Conservation (phyloP, 2,888 invertebrate genomes). For the Polia nebulosa region DNA sequence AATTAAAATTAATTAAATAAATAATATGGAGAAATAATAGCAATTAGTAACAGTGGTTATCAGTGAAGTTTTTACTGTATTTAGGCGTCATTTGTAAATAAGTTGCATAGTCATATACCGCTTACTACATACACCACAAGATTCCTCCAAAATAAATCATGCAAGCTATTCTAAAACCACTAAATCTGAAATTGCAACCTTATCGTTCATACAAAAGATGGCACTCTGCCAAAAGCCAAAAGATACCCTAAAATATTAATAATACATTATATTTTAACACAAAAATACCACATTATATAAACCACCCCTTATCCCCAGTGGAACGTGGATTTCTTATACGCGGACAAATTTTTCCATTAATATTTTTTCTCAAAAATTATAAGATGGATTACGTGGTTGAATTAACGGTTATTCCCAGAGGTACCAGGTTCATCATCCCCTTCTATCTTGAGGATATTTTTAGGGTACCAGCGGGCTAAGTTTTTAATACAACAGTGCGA, state of each 20-base stretch:
- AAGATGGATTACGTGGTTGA: conserved; percentile 89
- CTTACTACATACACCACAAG: neutral
- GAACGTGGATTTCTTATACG: conserved; percentile 80
- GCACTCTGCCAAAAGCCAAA: conserved; percentile 45
- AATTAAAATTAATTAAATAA: neutral
- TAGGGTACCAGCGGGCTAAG: conserved; percentile 50
- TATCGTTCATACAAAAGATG: conserved; percentile 49
- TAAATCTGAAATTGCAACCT: conserved; percentile 49
- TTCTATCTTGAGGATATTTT: conserved; percentile 72
- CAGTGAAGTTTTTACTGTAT: neutral
- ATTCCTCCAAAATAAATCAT: conserved; percentile 25
- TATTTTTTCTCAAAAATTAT: conserved; percentile 81
- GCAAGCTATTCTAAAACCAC: conserved; percentile 48
- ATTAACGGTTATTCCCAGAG: conserved; percentile 83
- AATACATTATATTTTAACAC: conserved; percentile 56
- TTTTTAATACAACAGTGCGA: conserved; percentile 13
- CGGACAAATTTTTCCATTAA: conserved; percentile 87
- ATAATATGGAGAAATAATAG: neutral
- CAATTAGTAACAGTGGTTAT: neutral
- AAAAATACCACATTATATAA: conserved; percentile 59
- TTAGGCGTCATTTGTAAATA: neutral
- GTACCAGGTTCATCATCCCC: conserved; percentile 77
- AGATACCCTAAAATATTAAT: conserved; percentile 46
- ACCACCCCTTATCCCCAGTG: conserved; percentile 73
- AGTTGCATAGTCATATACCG: too few species aligned